These are phyloP conservation scores for Phrynosoma platyrhinos DNA, from an alignment of 2,113 vertebrate genomes.

Conservation along the genomic window DNA sequence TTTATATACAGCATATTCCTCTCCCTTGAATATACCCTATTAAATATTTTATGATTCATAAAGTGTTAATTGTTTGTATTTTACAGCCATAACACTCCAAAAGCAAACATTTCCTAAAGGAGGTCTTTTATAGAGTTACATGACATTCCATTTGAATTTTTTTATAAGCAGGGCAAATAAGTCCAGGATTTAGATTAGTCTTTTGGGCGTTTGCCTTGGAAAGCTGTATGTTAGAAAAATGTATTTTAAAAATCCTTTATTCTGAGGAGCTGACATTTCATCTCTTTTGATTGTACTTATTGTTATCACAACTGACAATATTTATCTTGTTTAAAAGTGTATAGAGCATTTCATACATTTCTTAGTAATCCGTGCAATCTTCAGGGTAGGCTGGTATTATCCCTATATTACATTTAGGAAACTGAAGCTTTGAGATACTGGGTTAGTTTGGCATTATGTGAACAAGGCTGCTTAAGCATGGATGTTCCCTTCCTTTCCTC, in stretches of 20 bases:
- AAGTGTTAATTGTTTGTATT: constrained; percentile 67
- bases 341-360: background rate
- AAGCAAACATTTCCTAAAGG: constrained; percentile 29
- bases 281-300: constrained; percentile 1
- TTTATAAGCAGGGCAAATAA: constrained; percentile 30
- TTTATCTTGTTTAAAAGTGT: background rate
- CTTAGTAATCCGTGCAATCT: background rate
- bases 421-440: background rate
- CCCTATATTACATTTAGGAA: background rate
- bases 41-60: constrained; percentile 99
- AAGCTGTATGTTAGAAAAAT: background rate
- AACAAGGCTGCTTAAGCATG: background rate
- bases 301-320: background rate
- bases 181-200: background rate
- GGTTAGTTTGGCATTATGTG: background rate
- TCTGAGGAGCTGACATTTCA: constrained; percentile 16
- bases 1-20: constrained; percentile 98
- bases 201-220: background rate
- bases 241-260: constrained; percentile 16
- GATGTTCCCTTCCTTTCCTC: background rate
- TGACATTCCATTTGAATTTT: constrained; percentile 34
- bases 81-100: constrained; percentile 38
- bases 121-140: constrained; percentile 24
- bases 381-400: background rate
- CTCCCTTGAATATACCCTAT: constrained; percentile 93